Conservation (phyloP, 2,888 invertebrate genomes). For the Tachystola acroxantha region DNA sequence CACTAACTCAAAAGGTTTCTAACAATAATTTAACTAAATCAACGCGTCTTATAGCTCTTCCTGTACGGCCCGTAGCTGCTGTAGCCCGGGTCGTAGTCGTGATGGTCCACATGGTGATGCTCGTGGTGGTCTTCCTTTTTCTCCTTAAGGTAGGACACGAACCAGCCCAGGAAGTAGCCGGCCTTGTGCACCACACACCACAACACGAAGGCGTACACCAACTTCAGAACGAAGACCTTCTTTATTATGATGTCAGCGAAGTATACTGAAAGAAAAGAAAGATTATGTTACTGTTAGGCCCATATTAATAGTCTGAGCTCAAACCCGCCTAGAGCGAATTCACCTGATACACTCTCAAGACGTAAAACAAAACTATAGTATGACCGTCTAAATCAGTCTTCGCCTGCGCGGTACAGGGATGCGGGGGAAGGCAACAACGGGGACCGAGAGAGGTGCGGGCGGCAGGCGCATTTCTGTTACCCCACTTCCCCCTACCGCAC, state of each 20-base stretch:
- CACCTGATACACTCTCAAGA: too few species aligned
- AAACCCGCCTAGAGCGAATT: too few species aligned
- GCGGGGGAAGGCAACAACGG: too few species aligned
- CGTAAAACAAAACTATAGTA: too few species aligned
- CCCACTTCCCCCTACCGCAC: too few species aligned
- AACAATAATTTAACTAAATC: too few species aligned
- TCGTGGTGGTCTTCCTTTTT: constrained; percentile 44
- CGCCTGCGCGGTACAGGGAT: too few species aligned
- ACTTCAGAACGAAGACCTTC: constrained; percentile 63
- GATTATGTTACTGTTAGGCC: not conserved
- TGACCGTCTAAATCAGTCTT: too few species aligned
- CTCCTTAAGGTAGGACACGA: constrained; percentile 57
- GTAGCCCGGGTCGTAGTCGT: constrained; percentile 17
- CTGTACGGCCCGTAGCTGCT: constrained; percentile 6
- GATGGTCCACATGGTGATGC: constrained; percentile 23
- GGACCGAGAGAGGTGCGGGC: too few species aligned
- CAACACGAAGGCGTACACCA: constrained; percentile 63
- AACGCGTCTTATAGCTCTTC: constrained; percentile 1
- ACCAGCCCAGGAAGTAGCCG: constrained; percentile 67
- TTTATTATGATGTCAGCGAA: constrained; percentile 60
- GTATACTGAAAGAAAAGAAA: constrained; percentile 42
- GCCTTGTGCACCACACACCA: constrained; percentile 66
- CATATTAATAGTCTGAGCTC: too few species aligned
- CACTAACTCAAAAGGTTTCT: too few species aligned
- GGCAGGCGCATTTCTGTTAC: too few species aligned